phyloP scores from a whole-genome alignment of 2,888 invertebrate genomes.

The Chrysopilus asiliformis region DNA sequence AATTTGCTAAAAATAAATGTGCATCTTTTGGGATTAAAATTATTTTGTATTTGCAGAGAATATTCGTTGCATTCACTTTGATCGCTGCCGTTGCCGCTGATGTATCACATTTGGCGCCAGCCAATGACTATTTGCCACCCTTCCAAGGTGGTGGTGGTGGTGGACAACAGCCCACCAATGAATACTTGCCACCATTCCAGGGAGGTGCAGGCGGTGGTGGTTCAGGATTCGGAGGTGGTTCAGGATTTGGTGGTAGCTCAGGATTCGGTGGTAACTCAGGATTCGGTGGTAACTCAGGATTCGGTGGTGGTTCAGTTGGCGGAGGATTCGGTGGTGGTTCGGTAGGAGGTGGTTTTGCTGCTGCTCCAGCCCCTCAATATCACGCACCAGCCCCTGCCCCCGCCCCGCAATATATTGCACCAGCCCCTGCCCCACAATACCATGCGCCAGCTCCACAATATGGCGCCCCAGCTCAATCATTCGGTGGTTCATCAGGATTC shows the following conservation, averaged over 20 bases:
- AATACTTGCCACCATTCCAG: background rate
- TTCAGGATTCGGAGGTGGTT: background rate
- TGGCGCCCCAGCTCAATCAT: background rate
- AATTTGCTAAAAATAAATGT: too few relatives aligned
- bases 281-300: background rate
- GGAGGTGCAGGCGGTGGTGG: background rate
- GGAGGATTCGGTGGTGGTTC: background rate
- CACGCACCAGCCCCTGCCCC: background rate
- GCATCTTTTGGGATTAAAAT: too few relatives aligned
- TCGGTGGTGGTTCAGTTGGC: background rate
- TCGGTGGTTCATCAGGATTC: background rate
- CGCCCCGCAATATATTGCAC: background rate
- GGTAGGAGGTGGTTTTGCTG: background rate
- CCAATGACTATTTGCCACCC: conserved; percentile 2
- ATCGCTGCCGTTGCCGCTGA: conserved; percentile 1
- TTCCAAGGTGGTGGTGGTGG: too few relatives aligned
- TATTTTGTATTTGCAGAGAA: conserved; percentile 1
- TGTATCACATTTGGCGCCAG: background rate
- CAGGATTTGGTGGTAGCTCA: background rate
- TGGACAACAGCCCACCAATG: background rate
- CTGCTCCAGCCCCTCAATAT: background rate
- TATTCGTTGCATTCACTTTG: background rate
- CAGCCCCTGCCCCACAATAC: background rate
- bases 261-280: background rate
- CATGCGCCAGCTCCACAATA: background rate